Base-by-base conservation (phyloP, 2,113 vertebrate species). In the Vulpes vulpes region DNA sequence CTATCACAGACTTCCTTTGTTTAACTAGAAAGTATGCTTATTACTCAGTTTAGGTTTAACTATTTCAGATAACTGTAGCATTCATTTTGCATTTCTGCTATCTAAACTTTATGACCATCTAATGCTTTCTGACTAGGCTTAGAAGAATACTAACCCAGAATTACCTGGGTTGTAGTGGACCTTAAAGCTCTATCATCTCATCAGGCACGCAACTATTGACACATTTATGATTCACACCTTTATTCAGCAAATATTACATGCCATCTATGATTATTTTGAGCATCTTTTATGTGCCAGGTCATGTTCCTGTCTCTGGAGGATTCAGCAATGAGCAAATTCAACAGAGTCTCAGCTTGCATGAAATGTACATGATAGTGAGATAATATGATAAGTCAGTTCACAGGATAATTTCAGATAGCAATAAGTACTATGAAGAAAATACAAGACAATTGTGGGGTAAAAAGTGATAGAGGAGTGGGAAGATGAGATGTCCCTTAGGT, bases 291-390 rank as follows among this genome's bases (percentile, higher is more conserved):
- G 32, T 81, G 11, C 57, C 60, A 84, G 67, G 8, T 14, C 8
- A 15, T 81, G n/a, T 87, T 93, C 57, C 82, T 55, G 6, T 69
- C n/a, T 76, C 84, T 86, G n/a, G 19, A 93, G 71, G 65, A 89
- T 57, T 96, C 38, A 91, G 35, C 11, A 35, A 8, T 76, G 51
- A 91, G 23, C 22, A 95, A 67, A 89, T 93, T 91, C 87, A 59
- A 62, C 2, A 32, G 55, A 84, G 23, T 51, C 2, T 4, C 27
- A 55, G 2, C 35, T 89, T 49, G 73, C 12, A 14, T 86, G 38
- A 95, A 93, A 91, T 80, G 38, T 87, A 83, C 11, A 35, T 87
- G 51, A 3, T 60, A 62, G 27, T 71, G 19, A 32, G 19, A 19
- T 82, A 86, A 78, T 91, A 69, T 91, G 16, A 81, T 59, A 91